Evolutionary conservation across 2,797 vertebrate species (phyloP).

Genomic region (Emys orbicularis): DNA sequence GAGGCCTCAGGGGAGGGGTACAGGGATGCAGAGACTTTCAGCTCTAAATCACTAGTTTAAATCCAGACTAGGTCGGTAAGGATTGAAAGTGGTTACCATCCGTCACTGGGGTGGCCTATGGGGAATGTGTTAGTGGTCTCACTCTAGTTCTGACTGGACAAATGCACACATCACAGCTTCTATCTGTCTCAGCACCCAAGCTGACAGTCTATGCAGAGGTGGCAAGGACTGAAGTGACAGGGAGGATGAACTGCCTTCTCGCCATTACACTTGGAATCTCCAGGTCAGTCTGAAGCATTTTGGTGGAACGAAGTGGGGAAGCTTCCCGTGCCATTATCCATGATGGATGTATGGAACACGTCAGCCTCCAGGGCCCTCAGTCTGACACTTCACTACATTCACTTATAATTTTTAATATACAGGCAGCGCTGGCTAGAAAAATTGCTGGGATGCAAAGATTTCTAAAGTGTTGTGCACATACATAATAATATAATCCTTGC

Average conservation of each 20-base stretch:
- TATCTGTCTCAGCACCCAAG: fast-evolving
- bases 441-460: slow-evolving; percentile 36
- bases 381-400: background rate
- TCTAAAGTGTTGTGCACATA: slow-evolving; percentile 46
- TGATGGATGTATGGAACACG: fast-evolving
- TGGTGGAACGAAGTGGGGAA: background rate
- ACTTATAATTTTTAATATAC: fast-evolving
- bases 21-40: background rate
- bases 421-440: background rate
- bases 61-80: background rate
- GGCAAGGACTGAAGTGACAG: fast-evolving
- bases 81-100: slow-evolving; percentile 16
- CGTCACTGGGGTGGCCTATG: background rate
- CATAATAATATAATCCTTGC: slow-evolving; percentile 61
- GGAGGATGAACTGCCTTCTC: fast-evolving
- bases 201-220: background rate
- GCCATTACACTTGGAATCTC: fast-evolving
- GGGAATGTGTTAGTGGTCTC: background rate
- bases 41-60: background rate
- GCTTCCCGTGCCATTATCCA: background rate
- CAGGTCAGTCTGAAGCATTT: fast-evolving
- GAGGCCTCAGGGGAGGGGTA: background rate
- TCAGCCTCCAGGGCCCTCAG: fast-evolving
- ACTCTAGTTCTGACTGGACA: fast-evolving
- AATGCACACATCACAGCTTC: fast-evolving